Evolutionary conservation across 2,797 vertebrate species (phyloP).

Genomic region (Sebastes alutus): DNA sequence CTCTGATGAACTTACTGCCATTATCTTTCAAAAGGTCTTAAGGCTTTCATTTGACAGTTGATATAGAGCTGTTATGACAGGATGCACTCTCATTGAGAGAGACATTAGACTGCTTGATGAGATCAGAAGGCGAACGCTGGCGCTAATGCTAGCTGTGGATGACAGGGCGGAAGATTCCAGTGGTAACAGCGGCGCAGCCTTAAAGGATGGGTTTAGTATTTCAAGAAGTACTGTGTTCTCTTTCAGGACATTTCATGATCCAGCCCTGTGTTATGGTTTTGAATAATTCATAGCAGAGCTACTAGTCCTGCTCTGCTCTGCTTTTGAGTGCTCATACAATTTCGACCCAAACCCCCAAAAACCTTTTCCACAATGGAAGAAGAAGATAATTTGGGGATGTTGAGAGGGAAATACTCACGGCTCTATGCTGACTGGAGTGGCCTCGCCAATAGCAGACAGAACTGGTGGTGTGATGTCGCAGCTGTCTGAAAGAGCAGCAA

Average conservation of each 20-base stretch:
- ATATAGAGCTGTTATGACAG: constrained; percentile 3
- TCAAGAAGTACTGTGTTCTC: constrained; percentile 20
- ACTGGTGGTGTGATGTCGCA: constrained; percentile 95
- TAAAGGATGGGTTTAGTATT: constrained; percentile 38
- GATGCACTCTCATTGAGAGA: constrained; percentile 9
- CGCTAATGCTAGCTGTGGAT: constrained; percentile 10
- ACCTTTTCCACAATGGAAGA: constrained; percentile 2
- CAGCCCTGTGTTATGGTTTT: constrained; percentile 33
- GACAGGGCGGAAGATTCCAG: constrained; percentile 43
- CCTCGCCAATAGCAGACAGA: constrained; percentile 91
- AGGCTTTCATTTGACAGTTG: not conserved
- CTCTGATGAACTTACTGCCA: not conserved
- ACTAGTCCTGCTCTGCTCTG: constrained; percentile 5
- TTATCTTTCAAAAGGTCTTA: not conserved
- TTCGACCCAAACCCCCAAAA: constrained; percentile 2
- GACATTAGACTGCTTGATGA: not conserved
- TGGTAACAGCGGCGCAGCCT: constrained; percentile 17
- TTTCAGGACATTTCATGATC: constrained; percentile 26
- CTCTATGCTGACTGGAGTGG: constrained; percentile 96
- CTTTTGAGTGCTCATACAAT: not conserved
- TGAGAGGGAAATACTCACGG: constrained; percentile 88
- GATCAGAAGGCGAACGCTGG: constrained; percentile 10
- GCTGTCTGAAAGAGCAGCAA: constrained; percentile 84
- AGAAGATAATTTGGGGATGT: not conserved
- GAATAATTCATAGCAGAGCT: constrained; percentile 43